Evolutionary conservation across 2,888 invertebrate genomes (phyloP).

Genomic region (Lasioglossum marginatum): DNA sequence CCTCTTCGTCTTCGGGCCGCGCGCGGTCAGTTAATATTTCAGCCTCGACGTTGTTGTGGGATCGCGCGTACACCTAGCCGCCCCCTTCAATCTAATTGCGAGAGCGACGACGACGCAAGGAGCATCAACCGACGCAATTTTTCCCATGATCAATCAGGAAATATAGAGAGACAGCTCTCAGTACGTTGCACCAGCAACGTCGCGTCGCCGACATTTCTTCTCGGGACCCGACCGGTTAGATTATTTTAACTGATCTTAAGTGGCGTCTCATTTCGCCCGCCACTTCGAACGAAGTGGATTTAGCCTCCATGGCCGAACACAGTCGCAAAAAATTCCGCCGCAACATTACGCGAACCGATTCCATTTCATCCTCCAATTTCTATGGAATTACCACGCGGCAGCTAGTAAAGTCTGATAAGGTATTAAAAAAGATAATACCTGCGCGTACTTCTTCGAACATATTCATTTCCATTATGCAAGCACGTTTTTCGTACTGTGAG

Average conservation of each 20-base stretch:
- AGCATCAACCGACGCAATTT: background rate
- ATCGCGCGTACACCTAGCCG: background rate
- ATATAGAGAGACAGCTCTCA: background rate
- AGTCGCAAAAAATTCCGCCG: background rate
- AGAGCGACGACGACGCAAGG: background rate
- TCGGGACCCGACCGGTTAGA: background rate
- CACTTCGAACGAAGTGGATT: background rate
- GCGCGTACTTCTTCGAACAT: background rate
- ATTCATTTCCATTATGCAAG: background rate
- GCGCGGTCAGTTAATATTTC: slow-evolving; percentile 56
- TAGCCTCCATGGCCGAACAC: background rate
- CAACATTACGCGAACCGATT: background rate
- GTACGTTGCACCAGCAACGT: background rate
- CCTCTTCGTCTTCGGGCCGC: slow-evolving; percentile 34
- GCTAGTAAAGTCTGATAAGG: background rate
- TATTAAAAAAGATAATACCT: background rate
- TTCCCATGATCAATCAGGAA: slow-evolving; percentile 1
- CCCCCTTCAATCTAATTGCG: background rate
- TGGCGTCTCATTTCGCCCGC: background rate
- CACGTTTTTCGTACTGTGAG: background rate
- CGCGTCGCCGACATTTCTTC: background rate
- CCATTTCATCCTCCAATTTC: background rate
- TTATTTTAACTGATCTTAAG: slow-evolving; percentile 12
- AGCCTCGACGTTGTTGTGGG: slow-evolving; percentile 20
- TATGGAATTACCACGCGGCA: background rate